A percentile compares a stretch with the other conserved stretches of the same genome.
Evolutionary conservation across 2,888 invertebrate species (phyloP).

Genomic region (Acanthosepion esculentum): DNA sequence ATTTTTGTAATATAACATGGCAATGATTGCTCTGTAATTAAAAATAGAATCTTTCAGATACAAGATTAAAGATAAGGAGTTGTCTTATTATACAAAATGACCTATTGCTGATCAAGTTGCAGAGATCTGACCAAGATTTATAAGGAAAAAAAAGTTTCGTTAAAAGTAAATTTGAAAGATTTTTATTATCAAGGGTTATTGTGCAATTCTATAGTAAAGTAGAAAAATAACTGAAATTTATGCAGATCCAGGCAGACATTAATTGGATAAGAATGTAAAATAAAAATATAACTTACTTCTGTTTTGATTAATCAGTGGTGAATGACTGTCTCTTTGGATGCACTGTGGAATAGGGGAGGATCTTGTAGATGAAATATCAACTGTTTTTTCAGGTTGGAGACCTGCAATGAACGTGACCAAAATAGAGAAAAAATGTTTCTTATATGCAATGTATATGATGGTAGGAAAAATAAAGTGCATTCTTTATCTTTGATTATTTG

Average conservation of each 20-base stretch:
- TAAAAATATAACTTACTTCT: constrained; percentile 37
- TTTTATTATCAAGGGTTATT: background rate
- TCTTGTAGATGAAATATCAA: constrained; percentile 42
- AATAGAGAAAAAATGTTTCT: background rate
- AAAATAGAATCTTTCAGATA: too few relatives aligned
- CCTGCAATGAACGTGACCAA: background rate
- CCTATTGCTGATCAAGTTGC: too few relatives aligned
- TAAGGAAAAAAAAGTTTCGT: too few relatives aligned
- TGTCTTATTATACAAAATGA: too few relatives aligned
- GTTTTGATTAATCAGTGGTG: constrained; percentile 43
- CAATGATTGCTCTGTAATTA: too few relatives aligned
- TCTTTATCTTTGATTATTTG: too few relatives aligned
- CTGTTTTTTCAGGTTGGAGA: constrained; percentile 33
- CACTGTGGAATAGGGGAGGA: constrained; percentile 46
- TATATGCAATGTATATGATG: too few relatives aligned
- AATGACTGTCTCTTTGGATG: constrained; percentile 41
- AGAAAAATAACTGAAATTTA: background rate
- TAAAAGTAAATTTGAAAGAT: too few relatives aligned
- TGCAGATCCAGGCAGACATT: background rate
- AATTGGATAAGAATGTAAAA: background rate
- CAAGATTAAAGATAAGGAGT: too few relatives aligned
- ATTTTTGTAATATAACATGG: too few relatives aligned
- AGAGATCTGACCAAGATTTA: too few relatives aligned
- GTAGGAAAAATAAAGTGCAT: too few relatives aligned
- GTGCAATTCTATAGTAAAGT: background rate